Percentiles rank a stretch among this genome's conserved stretches.
Evolutionary conservation across 2,797 vertebrate species (phyloP).

Genomic region (Orestias chungarensis): DNA sequence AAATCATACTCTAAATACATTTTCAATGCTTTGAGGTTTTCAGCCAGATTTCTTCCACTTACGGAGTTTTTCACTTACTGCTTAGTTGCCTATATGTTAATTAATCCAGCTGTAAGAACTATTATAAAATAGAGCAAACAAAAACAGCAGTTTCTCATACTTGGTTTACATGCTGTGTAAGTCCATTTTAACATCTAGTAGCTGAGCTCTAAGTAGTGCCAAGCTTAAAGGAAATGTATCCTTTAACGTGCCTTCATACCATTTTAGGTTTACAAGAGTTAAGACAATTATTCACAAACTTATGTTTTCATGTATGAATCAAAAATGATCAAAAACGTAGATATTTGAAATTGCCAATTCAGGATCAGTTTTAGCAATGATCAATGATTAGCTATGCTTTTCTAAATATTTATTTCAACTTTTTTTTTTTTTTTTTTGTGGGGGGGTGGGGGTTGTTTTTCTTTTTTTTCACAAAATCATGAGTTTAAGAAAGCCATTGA

Average conservation of each 20-base stretch:
- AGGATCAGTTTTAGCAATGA: no score
- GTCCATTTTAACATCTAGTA: background rate
- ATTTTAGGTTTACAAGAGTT: background rate
- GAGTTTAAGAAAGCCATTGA: constrained; percentile 1
- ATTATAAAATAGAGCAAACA: background rate
- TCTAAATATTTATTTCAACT: background rate
- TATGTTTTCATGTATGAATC: background rate
- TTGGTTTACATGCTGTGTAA: background rate
- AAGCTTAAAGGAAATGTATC: background rate
- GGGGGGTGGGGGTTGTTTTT: no score
- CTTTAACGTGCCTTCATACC: background rate
- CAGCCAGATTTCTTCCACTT: background rate
- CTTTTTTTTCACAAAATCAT: background rate
- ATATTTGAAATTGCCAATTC: no score
- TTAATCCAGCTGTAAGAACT: background rate
- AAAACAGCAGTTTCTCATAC: background rate
- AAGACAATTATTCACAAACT: background rate
- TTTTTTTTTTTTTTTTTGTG: constrained; percentile 1
- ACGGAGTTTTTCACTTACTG: background rate
- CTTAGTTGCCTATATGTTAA: background rate
- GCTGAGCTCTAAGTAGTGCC: background rate
- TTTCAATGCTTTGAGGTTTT: background rate
- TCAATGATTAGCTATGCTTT: background rate
- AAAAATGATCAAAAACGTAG: background rate
- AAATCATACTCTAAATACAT: background rate